These are phyloP conservation scores for Dendrocincla tyrannina DNA, from an alignment of 2,797 vertebrate species.

Conservation along the genomic window DNA sequence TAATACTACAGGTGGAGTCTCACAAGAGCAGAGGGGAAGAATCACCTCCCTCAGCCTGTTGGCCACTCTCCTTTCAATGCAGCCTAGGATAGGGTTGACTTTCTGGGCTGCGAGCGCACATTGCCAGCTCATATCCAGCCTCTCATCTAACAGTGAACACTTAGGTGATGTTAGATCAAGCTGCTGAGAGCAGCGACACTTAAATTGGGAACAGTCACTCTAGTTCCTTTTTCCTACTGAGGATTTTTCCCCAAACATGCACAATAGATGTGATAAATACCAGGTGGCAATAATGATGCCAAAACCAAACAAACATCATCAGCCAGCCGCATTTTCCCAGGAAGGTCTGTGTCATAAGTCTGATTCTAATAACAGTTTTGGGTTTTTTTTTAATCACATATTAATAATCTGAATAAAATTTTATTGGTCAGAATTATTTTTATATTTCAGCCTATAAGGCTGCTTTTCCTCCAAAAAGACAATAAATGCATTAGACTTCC, in stretches of 20 bases:
- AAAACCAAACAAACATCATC: not conserved
- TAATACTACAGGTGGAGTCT: not conserved
- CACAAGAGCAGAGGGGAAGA: not conserved
- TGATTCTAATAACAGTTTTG: not conserved
- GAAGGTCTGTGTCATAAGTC: not conserved
- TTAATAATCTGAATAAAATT: not conserved
- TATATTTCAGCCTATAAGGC: conserved; percentile 21
- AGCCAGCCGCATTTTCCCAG: not conserved
- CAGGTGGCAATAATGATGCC: not conserved
- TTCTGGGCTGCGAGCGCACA: not conserved
- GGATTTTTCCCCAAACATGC: not conserved
- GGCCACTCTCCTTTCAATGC: not conserved
- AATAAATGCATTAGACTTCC: not conserved
- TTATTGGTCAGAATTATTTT: conserved; percentile 35
- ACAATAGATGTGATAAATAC: not conserved
- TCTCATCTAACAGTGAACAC: not conserved
- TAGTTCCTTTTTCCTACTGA: not conserved
- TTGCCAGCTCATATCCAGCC: not conserved
- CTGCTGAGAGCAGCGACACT: not conserved
- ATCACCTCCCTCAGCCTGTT: not conserved
- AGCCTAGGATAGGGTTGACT: not conserved
- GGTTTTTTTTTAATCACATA: not conserved
- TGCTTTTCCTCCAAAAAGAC: not conserved
- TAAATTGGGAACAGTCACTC: not conserved
- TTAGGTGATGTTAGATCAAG: not conserved